Percentiles rank a stretch among this genome's conserved stretches.
These are phyloP conservation scores for Falcunculus frontatus DNA, from an alignment of 2,113 vertebrate genomes.

Conservation along the genomic window DNA sequence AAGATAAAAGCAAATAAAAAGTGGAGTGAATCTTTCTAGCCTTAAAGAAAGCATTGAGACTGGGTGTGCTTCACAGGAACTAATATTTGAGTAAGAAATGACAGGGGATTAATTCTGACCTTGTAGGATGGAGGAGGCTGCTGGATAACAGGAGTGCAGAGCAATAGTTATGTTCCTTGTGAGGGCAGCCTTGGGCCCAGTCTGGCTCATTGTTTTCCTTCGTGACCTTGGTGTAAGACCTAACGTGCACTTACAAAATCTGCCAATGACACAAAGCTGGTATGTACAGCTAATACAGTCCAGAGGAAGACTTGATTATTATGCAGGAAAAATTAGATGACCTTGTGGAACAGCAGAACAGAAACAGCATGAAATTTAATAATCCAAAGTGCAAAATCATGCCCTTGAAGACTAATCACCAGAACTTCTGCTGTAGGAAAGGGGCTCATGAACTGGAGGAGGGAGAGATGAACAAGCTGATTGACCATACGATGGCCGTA, in stretches of 20 bases:
- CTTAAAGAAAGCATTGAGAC: background rate
- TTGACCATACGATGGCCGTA: background rate
- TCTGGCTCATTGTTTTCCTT: background rate
- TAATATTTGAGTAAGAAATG: background rate
- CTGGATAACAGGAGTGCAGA: background rate
- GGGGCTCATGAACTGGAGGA: background rate
- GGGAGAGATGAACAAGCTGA: background rate
- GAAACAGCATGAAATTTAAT: constrained; percentile 62
- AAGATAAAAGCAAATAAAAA: background rate
- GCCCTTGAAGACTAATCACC: constrained; percentile 54
- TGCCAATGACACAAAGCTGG: background rate
- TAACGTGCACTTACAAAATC: background rate
- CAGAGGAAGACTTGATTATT: constrained; percentile 41
- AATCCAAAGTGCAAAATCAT: constrained; percentile 58
- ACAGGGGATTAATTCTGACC: background rate
- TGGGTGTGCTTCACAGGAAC: background rate
- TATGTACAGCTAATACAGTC: background rate
- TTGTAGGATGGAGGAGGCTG: background rate
- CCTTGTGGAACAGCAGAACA: constrained; percentile 54
- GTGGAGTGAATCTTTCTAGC: background rate
- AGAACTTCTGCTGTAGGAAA: background rate
- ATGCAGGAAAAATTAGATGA: constrained; percentile 58
- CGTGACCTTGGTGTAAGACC: background rate
- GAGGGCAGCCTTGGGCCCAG: background rate
- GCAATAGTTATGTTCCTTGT: background rate